These are phyloP conservation scores for Caenorhabditis virilis DNA, from an alignment of 2,888 invertebrate species.

Conservation along the genomic window DNA sequence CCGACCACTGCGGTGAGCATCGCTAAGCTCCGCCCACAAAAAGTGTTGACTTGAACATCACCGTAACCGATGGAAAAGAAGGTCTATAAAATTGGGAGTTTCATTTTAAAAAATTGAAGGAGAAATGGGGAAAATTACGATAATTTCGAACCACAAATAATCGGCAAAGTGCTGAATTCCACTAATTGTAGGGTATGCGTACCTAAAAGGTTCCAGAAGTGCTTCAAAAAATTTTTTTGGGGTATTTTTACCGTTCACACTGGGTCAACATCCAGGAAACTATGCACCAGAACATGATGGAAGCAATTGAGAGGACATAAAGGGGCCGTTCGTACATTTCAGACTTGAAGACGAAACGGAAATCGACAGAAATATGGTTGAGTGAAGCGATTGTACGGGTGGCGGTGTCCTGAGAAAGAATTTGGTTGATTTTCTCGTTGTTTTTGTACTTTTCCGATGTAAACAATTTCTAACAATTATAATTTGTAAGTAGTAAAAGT, in stretches of 20 bases:
- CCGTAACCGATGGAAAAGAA: conserved; percentile 99
- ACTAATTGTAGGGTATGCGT: conserved; percentile 41
- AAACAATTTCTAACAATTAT: neutral
- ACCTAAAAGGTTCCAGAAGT: too few relatives aligned
- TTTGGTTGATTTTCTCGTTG: neutral
- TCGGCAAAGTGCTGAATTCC: conserved; percentile 58
- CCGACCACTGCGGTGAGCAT: conserved; percentile 99
- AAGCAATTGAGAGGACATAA: conserved; percentile 83
- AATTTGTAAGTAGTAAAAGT: neutral
- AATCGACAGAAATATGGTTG: conserved; percentile 84
- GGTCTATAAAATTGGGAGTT: conserved; percentile 77
- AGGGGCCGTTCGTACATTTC: conserved; percentile 91
- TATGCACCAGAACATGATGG: conserved; percentile 98
- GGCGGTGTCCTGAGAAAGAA: conserved; percentile 80
- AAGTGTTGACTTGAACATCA: conserved; percentile 95
- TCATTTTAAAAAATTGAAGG: too few relatives aligned
- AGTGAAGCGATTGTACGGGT: conserved; percentile 76
- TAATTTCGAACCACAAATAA: conserved; percentile 66
- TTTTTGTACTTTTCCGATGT: too few relatives aligned
- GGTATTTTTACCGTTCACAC: conserved; percentile 98
- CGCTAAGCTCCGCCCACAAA: conserved; percentile 98
- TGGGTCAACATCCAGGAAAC: conserved; percentile 97
- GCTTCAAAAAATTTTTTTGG: too few relatives aligned
- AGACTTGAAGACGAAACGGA: conserved; percentile 91
- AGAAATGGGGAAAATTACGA: conserved; percentile 36